Evolutionary conservation across 1,140 invertebrate species (phyloP), one percentile per base, ranked within the genome.

Genomic region (Leptoteleia sp.): DNA sequence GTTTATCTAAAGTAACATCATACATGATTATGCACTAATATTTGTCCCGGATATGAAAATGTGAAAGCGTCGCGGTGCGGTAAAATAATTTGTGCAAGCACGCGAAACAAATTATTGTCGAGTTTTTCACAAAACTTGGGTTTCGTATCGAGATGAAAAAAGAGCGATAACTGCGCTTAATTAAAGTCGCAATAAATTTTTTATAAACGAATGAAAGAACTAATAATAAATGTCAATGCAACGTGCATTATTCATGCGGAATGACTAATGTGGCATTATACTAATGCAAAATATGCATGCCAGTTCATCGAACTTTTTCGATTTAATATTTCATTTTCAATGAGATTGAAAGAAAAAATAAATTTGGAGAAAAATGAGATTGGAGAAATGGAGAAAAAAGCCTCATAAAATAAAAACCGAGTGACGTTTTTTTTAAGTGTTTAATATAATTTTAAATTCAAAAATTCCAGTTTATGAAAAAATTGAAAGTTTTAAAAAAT

Each of bases 211-310:
- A 7, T 17, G 42, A 35, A 25, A 61, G 55, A 43, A 43, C 54
- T 45, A 59, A 61, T 61, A 59, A 59, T 59, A 61, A 57, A 57
- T 31, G 54, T 43, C 54, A 13, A 4, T 17, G 38, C 38, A 43
- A 42, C 43, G 42, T 57, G 54, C 54, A 57, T 57, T 57, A 57
- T 57, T 43, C 54, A 43, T 57, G 8, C 42, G 5, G 54, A 42
- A 57, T 43, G 54, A 57, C 35, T 57, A 57, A 57, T 57, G 54
- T 57, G 31, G 15, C 38, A 61, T 61, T 61, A 17, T 17, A 38
- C 16, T 25, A 48, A 62, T 11, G 33, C 12, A 31, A 1, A n/a
- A 12, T 11, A 11, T 38, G 19, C 7, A 25, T 11, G 4, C 1
- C 15, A 48, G 57, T 62, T 62, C 43, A 27, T n/a, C 37, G 29